Evolutionary conservation across 2,113 vertebrate species (phyloP).

Genomic region (Brachyhypopomus occidentalis): DNA sequence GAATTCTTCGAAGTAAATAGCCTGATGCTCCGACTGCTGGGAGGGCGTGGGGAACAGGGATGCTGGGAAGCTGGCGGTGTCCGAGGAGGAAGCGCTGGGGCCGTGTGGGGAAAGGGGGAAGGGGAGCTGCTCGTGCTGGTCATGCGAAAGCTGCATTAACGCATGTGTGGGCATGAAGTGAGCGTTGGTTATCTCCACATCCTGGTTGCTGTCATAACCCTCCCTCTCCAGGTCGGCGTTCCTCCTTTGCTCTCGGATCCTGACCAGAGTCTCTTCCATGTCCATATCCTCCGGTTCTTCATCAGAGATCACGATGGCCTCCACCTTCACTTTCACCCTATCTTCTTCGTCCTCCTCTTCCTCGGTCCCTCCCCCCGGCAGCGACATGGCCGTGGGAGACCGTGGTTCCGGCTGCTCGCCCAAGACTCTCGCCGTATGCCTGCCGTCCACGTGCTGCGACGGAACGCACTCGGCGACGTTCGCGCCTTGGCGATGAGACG

Average conservation of each 20-base stretch:
- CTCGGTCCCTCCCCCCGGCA: constrained; percentile 18
- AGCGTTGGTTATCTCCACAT: constrained; percentile 64
- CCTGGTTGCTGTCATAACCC: constrained; percentile 69
- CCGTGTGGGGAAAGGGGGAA: constrained; percentile 68
- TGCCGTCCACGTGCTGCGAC: not conserved
- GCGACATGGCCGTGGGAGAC: constrained; percentile 4
- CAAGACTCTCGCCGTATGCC: not conserved
- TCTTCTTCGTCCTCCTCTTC: constrained; percentile 41
- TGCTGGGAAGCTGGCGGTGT: constrained; percentile 27
- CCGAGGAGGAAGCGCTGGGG: constrained; percentile 67
- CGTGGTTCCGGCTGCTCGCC: constrained; percentile 26
- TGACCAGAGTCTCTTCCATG: constrained; percentile 54
- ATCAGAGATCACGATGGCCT: constrained; percentile 92
- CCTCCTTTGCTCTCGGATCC: constrained; percentile 48
- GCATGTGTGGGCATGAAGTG: constrained; percentile 73
- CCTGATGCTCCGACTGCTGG: constrained; percentile 68
- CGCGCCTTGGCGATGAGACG: constrained; percentile 5
- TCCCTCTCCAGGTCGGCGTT: constrained; percentile 66
- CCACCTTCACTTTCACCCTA: constrained; percentile 79
- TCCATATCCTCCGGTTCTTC: constrained; percentile 77
- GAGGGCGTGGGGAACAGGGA: constrained; percentile 42
- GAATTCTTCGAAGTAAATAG: constrained; percentile 81
- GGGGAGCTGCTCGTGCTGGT: constrained; percentile 63
- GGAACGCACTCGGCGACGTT: constrained; percentile 20
- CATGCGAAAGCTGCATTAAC: constrained; percentile 64